A percentile compares a stretch with the other conserved stretches of the same genome.
Conservation (phyloP, 2,797 vertebrate species). For the Arremon aurantiirostris region DNA sequence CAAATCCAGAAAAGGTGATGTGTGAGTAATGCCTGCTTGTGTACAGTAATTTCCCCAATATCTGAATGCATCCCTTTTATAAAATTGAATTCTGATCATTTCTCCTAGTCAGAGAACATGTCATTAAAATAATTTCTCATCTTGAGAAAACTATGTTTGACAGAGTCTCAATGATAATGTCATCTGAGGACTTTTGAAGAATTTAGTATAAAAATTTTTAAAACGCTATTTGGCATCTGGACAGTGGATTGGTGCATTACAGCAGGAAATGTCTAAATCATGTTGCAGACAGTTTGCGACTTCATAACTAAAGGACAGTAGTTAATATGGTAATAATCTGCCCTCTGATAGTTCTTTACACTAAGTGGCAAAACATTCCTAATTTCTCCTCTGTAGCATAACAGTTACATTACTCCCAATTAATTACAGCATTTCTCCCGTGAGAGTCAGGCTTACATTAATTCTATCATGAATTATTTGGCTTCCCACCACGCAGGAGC, state of each 20-base stretch:
- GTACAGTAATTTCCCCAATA: neutral
- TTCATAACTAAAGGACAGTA: constrained; percentile 13
- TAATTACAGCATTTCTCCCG: constrained; percentile 8
- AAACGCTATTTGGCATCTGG: neutral
- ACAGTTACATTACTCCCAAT: constrained; percentile 31
- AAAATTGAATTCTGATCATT: neutral
- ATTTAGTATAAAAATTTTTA: neutral
- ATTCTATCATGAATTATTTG: constrained; percentile 9
- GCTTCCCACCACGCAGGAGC: neutral
- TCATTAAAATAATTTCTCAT: neutral
- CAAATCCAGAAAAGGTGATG: neutral
- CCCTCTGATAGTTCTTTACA: constrained; percentile 31
- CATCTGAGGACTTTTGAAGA: neutral
- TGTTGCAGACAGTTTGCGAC: neutral
- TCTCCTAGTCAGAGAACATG: neutral
- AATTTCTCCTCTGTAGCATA: constrained; percentile 31
- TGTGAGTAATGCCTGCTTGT: neutral
- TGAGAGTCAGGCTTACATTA: neutral
- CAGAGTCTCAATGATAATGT: neutral
- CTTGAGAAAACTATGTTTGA: neutral
- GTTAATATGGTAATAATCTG: constrained; percentile 20
- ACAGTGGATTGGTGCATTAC: neutral
- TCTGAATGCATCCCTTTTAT: neutral
- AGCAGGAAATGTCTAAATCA: neutral
- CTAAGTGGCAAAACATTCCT: constrained; percentile 3